Conservation (phyloP, 2,888 invertebrate species). For the Nymphalis c-album region DNA sequence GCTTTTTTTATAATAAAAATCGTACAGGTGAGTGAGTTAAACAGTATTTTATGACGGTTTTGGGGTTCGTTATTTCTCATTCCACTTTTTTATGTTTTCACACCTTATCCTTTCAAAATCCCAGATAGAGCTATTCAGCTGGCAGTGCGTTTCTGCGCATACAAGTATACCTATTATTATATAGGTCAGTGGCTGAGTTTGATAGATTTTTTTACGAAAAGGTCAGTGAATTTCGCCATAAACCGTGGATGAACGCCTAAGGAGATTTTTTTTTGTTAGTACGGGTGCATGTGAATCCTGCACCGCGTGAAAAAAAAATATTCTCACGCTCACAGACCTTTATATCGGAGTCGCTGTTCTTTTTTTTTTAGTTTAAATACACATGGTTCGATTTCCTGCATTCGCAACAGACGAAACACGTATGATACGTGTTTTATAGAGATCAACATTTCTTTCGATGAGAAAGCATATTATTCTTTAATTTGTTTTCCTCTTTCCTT, state of each 20-base stretch:
- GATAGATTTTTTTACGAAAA: slow-evolving; percentile 52
- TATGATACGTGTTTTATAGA: slow-evolving; percentile 33
- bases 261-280: slow-evolving; percentile 51
- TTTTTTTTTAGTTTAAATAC: slow-evolving; percentile 48
- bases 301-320: slow-evolving; percentile 54
- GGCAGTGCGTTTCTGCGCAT: slow-evolving; percentile 64
- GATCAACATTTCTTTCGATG: slow-evolving; percentile 9
- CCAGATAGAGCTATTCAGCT: slow-evolving; percentile 55
- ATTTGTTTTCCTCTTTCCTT: slow-evolving; percentile 3
- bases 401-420: slow-evolving; percentile 46
- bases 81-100: slow-evolving; percentile 68
- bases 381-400: slow-evolving; percentile 64
- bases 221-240: slow-evolving; percentile 61
- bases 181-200: slow-evolving; percentile 48
- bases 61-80: slow-evolving; percentile 67
- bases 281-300: slow-evolving; percentile 62
- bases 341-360: slow-evolving; percentile 49
- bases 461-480: slow-evolving; percentile 9
- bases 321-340: slow-evolving; percentile 66
- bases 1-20: slow-evolving; percentile 33
- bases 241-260: slow-evolving; percentile 48
- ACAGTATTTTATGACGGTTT: slow-evolving; percentile 49
- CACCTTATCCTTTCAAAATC: slow-evolving; percentile 59
- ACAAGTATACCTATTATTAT: slow-evolving; percentile 47
- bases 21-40: slow-evolving; percentile 29